Evolutionary conservation across 2,888 invertebrate species (phyloP).

Genomic region (Netelia fuscicornis): DNA sequence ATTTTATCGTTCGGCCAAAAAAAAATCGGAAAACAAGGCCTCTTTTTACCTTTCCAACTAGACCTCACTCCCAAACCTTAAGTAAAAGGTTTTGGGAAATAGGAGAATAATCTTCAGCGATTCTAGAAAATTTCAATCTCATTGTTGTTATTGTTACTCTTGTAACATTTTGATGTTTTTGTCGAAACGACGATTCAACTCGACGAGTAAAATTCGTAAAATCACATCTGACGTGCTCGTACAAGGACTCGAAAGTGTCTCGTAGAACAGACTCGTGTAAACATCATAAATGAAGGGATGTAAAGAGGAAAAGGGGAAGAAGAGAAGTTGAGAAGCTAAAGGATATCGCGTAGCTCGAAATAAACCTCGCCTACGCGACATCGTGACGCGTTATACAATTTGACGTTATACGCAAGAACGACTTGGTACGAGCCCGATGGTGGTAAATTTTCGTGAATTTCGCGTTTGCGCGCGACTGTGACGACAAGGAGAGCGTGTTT

Average conservation of each 20-base stretch:
- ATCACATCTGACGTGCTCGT: slow-evolving; percentile 38
- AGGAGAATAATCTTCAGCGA: no score
- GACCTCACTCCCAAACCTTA: no score
- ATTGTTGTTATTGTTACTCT: not conserved
- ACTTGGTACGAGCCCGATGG: slow-evolving; percentile 21
- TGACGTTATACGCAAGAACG: slow-evolving; percentile 24
- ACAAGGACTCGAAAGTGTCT: not conserved
- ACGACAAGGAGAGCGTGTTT: not conserved
- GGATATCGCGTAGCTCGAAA: slow-evolving; percentile 3
- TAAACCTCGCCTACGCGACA: slow-evolving; percentile 6
- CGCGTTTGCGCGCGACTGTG: slow-evolving; percentile 36
- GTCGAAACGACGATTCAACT: not conserved
- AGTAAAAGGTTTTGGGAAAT: no score
- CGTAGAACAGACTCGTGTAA: slow-evolving; percentile 37
- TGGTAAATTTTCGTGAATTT: slow-evolving; percentile 46
- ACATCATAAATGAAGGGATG: not conserved
- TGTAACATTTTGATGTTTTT: not conserved
- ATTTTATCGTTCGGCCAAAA: no score
- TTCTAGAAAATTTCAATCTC: not conserved
- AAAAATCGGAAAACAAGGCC: no score
- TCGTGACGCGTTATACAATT: slow-evolving; percentile 38
- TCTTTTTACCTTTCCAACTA: no score
- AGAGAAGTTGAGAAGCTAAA: slow-evolving; percentile 12
- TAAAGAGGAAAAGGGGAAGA: slow-evolving; percentile 3
- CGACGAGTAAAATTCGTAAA: slow-evolving; percentile 44